phyloP scores from a whole-genome alignment of 1,140 invertebrate species.

The Gonatopus flavifemur region DNA sequence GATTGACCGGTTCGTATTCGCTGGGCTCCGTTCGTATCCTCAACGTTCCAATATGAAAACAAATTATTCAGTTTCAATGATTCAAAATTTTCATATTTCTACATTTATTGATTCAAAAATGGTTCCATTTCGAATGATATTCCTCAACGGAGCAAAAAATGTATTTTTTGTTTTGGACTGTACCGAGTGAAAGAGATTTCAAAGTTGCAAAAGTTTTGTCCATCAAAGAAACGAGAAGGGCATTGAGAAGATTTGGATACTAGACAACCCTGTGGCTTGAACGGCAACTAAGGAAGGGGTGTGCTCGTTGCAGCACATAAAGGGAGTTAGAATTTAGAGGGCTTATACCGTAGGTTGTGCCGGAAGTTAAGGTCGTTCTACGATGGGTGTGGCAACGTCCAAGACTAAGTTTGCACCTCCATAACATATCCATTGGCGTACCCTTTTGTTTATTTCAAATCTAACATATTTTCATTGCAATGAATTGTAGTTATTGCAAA shows the following conservation, averaged over 20 bases:
- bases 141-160: too few relatives aligned
- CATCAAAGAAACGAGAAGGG: slow-evolving; percentile 1
- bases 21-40: too few relatives aligned
- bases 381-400: slow-evolving; percentile 42
- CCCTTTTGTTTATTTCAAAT: too few relatives aligned
- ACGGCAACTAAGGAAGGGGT: slow-evolving; percentile 16
- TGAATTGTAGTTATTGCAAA: too few relatives aligned
- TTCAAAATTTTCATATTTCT: too few relatives aligned
- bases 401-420: slow-evolving; percentile 31
- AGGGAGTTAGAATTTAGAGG: slow-evolving; percentile 25
- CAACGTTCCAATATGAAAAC: too few relatives aligned
- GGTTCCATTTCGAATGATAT: too few relatives aligned
- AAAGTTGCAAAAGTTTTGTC: slow-evolving; percentile 43
- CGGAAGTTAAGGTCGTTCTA: slow-evolving; percentile 36
- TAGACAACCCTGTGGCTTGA: slow-evolving; percentile 31
- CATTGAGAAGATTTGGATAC: slow-evolving; percentile 18
- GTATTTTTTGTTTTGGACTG: too few relatives aligned
- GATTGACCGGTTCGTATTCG: too few relatives aligned
- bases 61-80: too few relatives aligned
- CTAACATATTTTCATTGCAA: too few relatives aligned
- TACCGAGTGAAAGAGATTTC: slow-evolving; percentile 14
- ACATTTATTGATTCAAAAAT: too few relatives aligned
- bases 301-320: slow-evolving; percentile 13
- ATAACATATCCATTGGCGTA: slow-evolving; percentile 21
- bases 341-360: slow-evolving; percentile 34